These are phyloP conservation scores for Brotula barbata DNA, from an alignment of 2,797 vertebrate genomes.

Conservation along the genomic window DNA sequence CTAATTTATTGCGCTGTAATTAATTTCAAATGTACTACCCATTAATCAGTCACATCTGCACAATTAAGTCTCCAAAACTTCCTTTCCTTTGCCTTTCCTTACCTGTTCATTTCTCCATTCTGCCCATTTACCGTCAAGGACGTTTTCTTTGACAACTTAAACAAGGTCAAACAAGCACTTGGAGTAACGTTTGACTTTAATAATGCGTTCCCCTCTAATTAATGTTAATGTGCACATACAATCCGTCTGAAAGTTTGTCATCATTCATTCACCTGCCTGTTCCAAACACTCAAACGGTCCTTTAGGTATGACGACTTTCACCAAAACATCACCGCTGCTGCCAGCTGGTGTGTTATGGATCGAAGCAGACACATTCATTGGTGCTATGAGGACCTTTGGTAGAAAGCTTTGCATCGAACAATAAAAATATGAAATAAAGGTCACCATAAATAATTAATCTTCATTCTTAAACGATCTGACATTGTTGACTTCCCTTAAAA, in stretches of 20 bases:
- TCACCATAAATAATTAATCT: no score
- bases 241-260: neutral
- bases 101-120: slow-evolving; percentile 33
- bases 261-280: no score
- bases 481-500: no score
- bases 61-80: slow-evolving; percentile 48
- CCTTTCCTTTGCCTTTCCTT: slow-evolving; percentile 2
- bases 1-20: slow-evolving; percentile 75
- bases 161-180: slow-evolving; percentile 52
- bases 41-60: slow-evolving; percentile 73
- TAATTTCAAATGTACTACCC: slow-evolving; percentile 75
- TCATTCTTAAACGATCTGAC: no score
- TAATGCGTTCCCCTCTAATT: slow-evolving; percentile 3
- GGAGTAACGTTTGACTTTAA: slow-evolving; percentile 28
- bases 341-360: no score
- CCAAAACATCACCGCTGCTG: no score
- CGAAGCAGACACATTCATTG: no score
- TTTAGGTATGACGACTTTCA: no score
- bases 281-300: no score
- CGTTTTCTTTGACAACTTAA: slow-evolving; percentile 23
- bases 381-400: no score
- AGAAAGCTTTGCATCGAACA: no score
- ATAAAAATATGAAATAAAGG: no score
- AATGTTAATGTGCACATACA: neutral
- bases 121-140: slow-evolving; percentile 21